Conservation (phyloP, 1,140 invertebrate species). For the Hyposmocoma kahamanoa region DNA sequence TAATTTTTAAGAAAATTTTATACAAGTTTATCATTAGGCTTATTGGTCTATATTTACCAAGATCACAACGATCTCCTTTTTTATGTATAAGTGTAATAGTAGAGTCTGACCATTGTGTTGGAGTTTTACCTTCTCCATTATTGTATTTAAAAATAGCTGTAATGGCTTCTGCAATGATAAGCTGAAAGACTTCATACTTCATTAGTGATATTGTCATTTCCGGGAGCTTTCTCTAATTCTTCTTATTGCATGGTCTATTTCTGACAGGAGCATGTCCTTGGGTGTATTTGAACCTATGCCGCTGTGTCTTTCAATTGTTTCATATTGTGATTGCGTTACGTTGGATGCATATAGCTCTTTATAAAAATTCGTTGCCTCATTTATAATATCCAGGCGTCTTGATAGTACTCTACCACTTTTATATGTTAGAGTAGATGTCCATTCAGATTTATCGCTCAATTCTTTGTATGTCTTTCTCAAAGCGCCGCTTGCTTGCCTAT, state of each 20-base stretch:
- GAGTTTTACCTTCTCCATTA: neutral
- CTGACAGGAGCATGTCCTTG: neutral
- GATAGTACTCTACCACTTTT: too few relatives aligned
- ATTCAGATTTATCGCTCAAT: too few relatives aligned
- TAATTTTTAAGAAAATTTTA: slow-evolving; percentile 6
- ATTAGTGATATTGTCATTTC: slow-evolving; percentile 4
- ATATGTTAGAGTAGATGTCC: too few relatives aligned
- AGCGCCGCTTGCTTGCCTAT: too few relatives aligned
- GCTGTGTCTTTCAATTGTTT: neutral
- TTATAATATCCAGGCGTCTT: too few relatives aligned
- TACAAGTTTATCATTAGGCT: slow-evolving; percentile 5
- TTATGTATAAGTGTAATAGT: slow-evolving; percentile 6
- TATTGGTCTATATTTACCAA: slow-evolving; percentile 10
- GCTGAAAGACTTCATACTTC: neutral
- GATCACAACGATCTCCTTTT: slow-evolving; percentile 6
- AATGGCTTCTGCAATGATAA: neutral
- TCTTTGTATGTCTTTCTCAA: too few relatives aligned
- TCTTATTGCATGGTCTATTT: neutral
- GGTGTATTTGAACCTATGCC: neutral
- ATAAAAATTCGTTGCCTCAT: neutral
- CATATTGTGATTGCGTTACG: neutral
- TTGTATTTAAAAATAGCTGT: slow-evolving; percentile 3
- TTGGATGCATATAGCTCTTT: neutral
- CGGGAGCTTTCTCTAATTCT: slow-evolving; percentile 8
- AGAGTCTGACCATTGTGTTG: slow-evolving; percentile 3